These are phyloP conservation scores for Leptinotarsa tumamoca DNA, from an alignment of 2,888 invertebrate genomes.

Conservation along the genomic window DNA sequence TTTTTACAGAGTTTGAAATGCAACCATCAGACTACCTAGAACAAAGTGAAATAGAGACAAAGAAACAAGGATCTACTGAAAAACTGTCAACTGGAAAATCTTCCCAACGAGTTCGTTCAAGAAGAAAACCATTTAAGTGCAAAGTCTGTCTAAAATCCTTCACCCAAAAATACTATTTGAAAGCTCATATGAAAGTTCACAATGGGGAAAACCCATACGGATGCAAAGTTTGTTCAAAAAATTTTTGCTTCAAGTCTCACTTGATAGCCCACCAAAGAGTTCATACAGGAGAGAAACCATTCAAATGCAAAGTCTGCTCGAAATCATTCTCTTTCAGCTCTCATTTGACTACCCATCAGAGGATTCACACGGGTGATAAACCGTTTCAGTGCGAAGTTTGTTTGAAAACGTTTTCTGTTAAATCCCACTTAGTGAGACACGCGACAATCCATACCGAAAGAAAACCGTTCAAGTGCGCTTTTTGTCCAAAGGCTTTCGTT, in stretches of 20 bases:
- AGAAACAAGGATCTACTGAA: too few relatives aligned
- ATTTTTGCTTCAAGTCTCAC: conserved; percentile 63
- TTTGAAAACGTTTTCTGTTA: neutral
- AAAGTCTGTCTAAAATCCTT: neutral
- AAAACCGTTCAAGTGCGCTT: neutral
- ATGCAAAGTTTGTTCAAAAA: conserved; percentile 66
- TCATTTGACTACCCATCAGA: neutral
- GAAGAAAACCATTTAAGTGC: neutral
- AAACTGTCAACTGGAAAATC: too few relatives aligned
- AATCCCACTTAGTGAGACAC: neutral
- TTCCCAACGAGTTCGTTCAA: too few relatives aligned
- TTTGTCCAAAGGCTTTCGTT: neutral
- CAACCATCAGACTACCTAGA: too few relatives aligned
- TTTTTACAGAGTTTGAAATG: too few relatives aligned
- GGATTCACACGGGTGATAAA: neutral
- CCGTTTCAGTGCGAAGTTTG: neutral
- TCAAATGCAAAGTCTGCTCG: conserved; percentile 46
- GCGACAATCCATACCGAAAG: neutral
- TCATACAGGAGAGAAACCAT: conserved; percentile 61
- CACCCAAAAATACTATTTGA: neutral
- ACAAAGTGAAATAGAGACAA: too few relatives aligned
- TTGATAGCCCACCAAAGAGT: conserved; percentile 67
- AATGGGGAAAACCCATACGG: conserved; percentile 72
- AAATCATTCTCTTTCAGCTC: neutral
- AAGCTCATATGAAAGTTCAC: conserved; percentile 63